Percentiles rank a stretch among this genome's conserved stretches.
Conservation (phyloP, 2,113 vertebrate genomes). For the Synchiropus splendidus region DNA sequence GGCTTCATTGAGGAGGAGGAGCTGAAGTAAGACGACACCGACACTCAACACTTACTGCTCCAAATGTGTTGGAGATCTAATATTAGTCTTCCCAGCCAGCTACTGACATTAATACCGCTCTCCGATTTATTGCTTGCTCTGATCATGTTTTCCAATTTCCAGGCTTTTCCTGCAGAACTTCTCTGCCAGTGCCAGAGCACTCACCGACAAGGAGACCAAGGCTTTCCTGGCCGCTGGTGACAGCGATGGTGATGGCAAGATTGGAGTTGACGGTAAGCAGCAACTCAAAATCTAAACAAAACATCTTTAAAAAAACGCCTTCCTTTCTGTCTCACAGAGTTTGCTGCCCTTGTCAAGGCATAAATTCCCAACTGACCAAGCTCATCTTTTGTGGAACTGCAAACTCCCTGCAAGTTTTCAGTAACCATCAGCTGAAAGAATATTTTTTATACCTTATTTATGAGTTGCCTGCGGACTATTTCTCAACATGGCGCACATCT, state of each 20-base stretch:
- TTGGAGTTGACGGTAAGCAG: slow-evolving; percentile 65
- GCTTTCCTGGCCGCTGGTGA: slow-evolving; percentile 66
- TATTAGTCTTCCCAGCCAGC: too few relatives aligned
- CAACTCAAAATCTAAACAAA: too few relatives aligned
- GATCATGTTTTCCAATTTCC: background rate
- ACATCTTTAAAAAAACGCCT: slow-evolving; percentile 1
- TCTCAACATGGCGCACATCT: slow-evolving; percentile 53
- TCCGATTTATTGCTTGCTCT: background rate
- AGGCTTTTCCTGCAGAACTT: slow-evolving; percentile 76
- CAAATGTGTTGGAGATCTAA: background rate
- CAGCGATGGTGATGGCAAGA: slow-evolving; percentile 71
- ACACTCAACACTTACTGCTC: background rate
- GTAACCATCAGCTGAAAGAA: slow-evolving; percentile 64
- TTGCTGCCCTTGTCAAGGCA: slow-evolving; percentile 66
- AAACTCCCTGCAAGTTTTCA: slow-evolving; percentile 54
- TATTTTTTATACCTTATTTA: slow-evolving; percentile 75
- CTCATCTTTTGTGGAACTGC: slow-evolving; percentile 63
- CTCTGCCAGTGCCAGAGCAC: slow-evolving; percentile 54
- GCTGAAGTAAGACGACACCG: slow-evolving; percentile 60
- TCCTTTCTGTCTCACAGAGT: slow-evolving; percentile 63
- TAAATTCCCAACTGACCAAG: slow-evolving; percentile 69
- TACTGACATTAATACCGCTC: too few relatives aligned
- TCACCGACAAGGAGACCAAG: slow-evolving; percentile 69
- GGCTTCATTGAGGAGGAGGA: slow-evolving; percentile 77
- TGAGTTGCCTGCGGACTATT: slow-evolving; percentile 63